Evolutionary conservation across 2,113 vertebrate species (phyloP), one percentile per base, ranked within the genome.

Genomic region (Stigmatopora nigra): DNA sequence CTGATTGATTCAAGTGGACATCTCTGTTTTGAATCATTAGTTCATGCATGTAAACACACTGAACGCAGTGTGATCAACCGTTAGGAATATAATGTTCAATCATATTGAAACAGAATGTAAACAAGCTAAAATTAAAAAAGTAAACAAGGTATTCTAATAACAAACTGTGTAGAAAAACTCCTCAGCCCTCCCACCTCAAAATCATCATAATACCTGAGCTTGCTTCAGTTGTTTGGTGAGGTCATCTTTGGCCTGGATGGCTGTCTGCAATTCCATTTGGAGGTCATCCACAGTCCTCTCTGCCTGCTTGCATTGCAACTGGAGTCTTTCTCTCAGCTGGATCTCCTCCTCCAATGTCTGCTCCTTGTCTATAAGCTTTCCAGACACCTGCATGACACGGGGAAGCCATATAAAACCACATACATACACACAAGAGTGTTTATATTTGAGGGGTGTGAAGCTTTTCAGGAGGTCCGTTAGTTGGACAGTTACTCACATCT

Each of bases 231-330:
- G 90, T 38, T 90, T 91, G 73, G 36, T 22, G 58, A 90, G 76
- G 19, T 92, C 91, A 0, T 92, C 91, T 51, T 69, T 88, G 67
- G 71, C 25, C 82, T 91, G 91, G 57, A 69, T 78, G 12, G 73
- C 62, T 17, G 57, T 85, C 46, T 91, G 84, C 63, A 91, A 79
- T 80, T 92, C 91, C 86, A 91, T 88, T 7, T 76, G 81, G 4
- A 89, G 86, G 68, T 92, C 90, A 0, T 91, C 90, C 66, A 91
- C 77, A 0, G 67, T 73, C 63, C 89, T 78, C 81, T 92, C 90
- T 0, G 89, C 89, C 77, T 92, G 91, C 63, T 88, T 90, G 3
- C 86, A 88, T 84, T 89, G 88, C 64, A 92, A 84, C 78, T 91
- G 89, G 0, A 87, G 59, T 20, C 80, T 75, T 74, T 91, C 90